These are phyloP conservation scores for Diaperis boleti DNA, from an alignment of 2,888 invertebrate genomes.

Conservation along the genomic window DNA sequence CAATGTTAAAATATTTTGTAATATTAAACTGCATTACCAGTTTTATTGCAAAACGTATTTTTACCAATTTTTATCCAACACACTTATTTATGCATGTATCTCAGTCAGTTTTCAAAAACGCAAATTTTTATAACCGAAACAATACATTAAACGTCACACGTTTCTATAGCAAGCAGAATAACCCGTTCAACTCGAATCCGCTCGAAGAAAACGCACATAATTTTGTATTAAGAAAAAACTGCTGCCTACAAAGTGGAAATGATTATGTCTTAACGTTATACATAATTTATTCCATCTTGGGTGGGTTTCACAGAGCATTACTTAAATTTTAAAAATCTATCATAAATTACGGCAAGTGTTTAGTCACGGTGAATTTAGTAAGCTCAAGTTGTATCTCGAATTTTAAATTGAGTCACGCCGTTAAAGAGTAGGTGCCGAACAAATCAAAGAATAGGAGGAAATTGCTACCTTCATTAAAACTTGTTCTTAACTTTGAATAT, in stretches of 20 bases:
- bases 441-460: conserved; percentile 26
- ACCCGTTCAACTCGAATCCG: too few species aligned
- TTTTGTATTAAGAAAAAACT: conserved; percentile 40
- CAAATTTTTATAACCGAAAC: too few species aligned
- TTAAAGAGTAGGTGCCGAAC: conserved; percentile 17
- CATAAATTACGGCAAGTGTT: conserved; percentile 27
- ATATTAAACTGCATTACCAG: too few species aligned
- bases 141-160: too few species aligned
- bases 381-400: conserved; percentile 21
- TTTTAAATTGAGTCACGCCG: conserved; percentile 26
- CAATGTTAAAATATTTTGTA: too few species aligned
- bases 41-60: too few species aligned
- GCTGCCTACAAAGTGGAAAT: conserved; percentile 35
- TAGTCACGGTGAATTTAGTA: conserved; percentile 23
- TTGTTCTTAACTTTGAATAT: conserved; percentile 30
- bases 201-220: conserved; percentile 17
- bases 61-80: too few species aligned
- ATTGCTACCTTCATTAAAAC: conserved; percentile 35
- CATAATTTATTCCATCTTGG: conserved; percentile 42
- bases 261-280: conserved; percentile 39
- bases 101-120: too few species aligned
- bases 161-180: too few species aligned
- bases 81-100: too few species aligned
- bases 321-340: conserved; percentile 26
- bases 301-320: conserved; percentile 32